A percentile compares a stretch with the other conserved stretches of the same genome.
Evolutionary conservation across 2,113 vertebrate genomes (phyloP).

Genomic region (Actenoides hombroni): DNA sequence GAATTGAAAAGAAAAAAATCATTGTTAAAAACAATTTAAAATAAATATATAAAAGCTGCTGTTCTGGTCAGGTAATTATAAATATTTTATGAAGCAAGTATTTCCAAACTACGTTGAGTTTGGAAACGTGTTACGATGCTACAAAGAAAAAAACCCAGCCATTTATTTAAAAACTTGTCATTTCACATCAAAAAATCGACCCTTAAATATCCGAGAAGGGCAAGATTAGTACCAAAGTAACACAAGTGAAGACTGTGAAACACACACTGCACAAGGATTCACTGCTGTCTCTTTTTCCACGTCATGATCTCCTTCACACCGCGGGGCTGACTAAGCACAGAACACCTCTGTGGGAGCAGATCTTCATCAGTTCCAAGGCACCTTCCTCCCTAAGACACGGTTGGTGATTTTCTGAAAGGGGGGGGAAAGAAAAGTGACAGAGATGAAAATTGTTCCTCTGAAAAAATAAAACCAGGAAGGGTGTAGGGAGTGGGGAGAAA

Average conservation of each 20-base stretch:
- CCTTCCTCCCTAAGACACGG: constrained; percentile 76
- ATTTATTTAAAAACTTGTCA: not conserved
- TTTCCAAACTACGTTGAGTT: not conserved
- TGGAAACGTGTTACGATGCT: not conserved
- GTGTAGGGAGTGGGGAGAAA: not conserved
- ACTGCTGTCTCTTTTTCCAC: not conserved
- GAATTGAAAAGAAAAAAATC: not conserved
- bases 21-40: not conserved
- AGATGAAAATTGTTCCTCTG: not conserved
- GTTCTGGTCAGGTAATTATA: not conserved
- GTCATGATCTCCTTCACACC: not conserved
- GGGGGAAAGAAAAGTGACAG: not conserved
- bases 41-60: constrained; percentile 22
- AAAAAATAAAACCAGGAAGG: accelerated
- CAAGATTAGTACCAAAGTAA: not conserved
- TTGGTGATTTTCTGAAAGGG: constrained; percentile 76
- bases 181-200: not conserved
- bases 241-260: not conserved
- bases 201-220: not conserved
- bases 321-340: not conserved
- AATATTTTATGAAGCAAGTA: not conserved
- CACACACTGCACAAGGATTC: not conserved
- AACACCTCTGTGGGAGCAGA: not conserved
- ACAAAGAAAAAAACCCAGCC: not conserved
- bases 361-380: constrained; percentile 71